Conservation (phyloP, 1,140 invertebrate species). For the Brachystomella parvula region DNA sequence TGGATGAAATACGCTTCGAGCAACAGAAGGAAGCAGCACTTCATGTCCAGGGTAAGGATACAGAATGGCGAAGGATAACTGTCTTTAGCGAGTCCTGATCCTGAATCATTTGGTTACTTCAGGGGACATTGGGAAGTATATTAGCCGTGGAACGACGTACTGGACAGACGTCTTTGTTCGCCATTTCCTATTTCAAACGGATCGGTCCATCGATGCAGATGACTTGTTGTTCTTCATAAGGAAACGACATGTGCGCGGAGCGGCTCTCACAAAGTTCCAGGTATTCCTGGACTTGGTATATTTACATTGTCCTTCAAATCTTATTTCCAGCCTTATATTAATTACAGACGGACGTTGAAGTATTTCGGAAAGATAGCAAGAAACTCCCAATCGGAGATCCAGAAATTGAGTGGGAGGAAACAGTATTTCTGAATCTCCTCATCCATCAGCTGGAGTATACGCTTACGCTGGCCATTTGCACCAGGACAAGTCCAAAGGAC, state of each 20-base stretch:
- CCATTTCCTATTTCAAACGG: conserved; percentile 83
- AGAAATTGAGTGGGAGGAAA: conserved; percentile 98
- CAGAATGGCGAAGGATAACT: neutral
- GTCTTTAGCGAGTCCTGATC: neutral
- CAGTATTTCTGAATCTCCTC: conserved; percentile 95
- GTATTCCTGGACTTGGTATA: conserved; percentile 45
- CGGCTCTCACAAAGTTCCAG: conserved; percentile 78
- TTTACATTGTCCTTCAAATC: neutral
- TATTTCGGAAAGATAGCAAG: conserved; percentile 92
- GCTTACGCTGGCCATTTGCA: conserved; percentile 93
- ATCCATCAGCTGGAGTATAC: conserved; percentile 98
- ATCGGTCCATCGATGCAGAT: conserved; percentile 78
- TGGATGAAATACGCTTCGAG: conserved; percentile 38
- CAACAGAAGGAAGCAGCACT: conserved; percentile 36
- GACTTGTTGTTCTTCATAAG: conserved; percentile 93
- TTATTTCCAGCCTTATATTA: conserved; percentile 27
- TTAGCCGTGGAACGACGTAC: conserved; percentile 83
- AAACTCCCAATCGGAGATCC: conserved; percentile 91
- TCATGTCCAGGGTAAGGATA: conserved; percentile 26
- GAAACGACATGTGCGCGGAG: conserved; percentile 79
- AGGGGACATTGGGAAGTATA: conserved; percentile 56
- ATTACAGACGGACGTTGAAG: conserved; percentile 78
- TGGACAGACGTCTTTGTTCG: conserved; percentile 93
- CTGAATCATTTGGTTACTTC: neutral
- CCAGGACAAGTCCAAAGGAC: conserved; percentile 91